phyloP scores from a whole-genome alignment of 2,888 invertebrate species.

The Vanessa cardui region DNA sequence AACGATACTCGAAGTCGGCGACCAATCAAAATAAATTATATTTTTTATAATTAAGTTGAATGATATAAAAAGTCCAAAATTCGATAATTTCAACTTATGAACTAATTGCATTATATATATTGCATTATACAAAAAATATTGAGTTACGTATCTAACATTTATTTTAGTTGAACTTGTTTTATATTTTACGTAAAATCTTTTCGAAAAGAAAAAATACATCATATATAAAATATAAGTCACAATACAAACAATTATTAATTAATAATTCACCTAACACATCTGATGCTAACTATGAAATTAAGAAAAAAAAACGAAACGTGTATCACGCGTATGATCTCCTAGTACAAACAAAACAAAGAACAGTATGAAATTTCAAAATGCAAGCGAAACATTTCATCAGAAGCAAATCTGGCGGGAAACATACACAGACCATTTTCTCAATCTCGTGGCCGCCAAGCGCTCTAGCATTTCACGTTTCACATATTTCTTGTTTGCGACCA shows the following conservation, averaged over 20 bases:
- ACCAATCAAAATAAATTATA: too few species aligned
- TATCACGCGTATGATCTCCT: background rate
- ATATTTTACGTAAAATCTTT: background rate
- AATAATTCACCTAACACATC: background rate
- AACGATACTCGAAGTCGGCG: too few species aligned
- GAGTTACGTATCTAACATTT: too few species aligned
- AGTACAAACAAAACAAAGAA: background rate
- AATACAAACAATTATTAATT: background rate
- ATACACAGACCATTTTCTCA: constrained; percentile 23
- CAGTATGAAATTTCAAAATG: background rate
- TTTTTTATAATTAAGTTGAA: too few species aligned
- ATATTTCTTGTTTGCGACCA: constrained; percentile 33
- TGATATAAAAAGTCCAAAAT: too few species aligned
- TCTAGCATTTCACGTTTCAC: constrained; percentile 26
- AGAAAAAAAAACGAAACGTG: background rate
- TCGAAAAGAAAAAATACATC: background rate
- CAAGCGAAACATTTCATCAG: constrained; percentile 8
- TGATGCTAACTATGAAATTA: background rate
- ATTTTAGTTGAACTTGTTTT: background rate
- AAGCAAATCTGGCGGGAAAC: constrained; percentile 18
- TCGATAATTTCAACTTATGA: too few species aligned
- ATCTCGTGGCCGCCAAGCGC: constrained; percentile 21
- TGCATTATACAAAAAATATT: too few species aligned
- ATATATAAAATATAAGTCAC: background rate
- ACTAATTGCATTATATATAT: too few species aligned